These are phyloP conservation scores for Lydus trimaculatus DNA, from an alignment of 2,888 invertebrate genomes.

Conservation along the genomic window DNA sequence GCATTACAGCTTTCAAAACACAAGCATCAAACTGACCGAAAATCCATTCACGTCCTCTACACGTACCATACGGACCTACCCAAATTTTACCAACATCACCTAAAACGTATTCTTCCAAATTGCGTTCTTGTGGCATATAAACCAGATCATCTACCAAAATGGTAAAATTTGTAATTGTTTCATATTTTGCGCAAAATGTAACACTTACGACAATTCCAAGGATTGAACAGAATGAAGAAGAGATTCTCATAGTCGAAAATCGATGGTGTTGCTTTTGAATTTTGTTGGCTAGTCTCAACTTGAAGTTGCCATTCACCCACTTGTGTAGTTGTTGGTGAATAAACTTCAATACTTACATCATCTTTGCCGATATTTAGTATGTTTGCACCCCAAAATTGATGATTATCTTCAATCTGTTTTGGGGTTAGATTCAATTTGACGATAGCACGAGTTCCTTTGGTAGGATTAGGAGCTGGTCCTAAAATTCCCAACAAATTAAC, in stretches of 20 bases:
- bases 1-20: constrained; percentile 74
- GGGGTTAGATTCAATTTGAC: constrained; percentile 45
- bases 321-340: constrained; percentile 69
- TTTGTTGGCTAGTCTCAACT: constrained; percentile 66
- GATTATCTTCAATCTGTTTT: constrained; percentile 41
- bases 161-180: not conserved
- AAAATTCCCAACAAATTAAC: constrained; percentile 11
- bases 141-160: constrained; percentile 73
- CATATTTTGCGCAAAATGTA: not conserved
- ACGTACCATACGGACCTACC: constrained; percentile 77
- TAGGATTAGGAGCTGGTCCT: constrained; percentile 63
- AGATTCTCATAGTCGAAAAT: constrained; percentile 70
- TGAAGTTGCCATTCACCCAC: constrained; percentile 74
- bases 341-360: constrained; percentile 60
- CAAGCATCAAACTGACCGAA: constrained; percentile 82
- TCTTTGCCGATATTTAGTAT: constrained; percentile 51
- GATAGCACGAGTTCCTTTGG: constrained; percentile 66
- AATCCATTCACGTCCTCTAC: constrained; percentile 82
- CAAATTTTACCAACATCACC: constrained; percentile 88
- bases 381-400: constrained; percentile 54
- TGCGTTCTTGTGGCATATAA: constrained; percentile 73
- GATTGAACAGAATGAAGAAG: constrained; percentile 81
- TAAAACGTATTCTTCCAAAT: constrained; percentile 78
- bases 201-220: constrained; percentile 79
- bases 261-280: constrained; percentile 56